Base-by-base conservation (phyloP, 2,797 vertebrate genomes). In the Smutsia temminckii region DNA sequence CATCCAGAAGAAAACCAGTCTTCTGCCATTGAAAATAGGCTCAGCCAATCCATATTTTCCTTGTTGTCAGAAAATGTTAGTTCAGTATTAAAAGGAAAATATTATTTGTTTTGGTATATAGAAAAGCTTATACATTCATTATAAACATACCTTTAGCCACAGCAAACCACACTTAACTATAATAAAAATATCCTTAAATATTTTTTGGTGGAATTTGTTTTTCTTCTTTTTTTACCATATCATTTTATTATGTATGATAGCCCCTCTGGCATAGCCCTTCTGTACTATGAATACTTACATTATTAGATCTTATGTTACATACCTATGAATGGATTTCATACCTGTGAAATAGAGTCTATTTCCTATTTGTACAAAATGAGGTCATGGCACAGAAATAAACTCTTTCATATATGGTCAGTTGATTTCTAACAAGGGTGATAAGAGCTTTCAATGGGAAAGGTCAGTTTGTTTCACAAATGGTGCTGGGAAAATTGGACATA, bases 111-210 rank as follows among this genome's bases (percentile, higher is more conserved):
- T 71, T 88, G 95, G 21, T 74, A n/a, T 75, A 8, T 96, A 88
- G 79, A 83, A 94, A 91, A 93, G 61, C 40, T 55, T 59, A 17
- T 96, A 97, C 68, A 78, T 89, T 81, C 66, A 89, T 95, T 97
- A 97, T 89, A 95, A 94, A 91, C 71, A 89, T 97, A 80, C 66
- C 40, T 96, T 91, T 86, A 95, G 88, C 93, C 88, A 91, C 81
- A 97, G 95, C 94, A 97, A 98, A 95, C 46, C 86, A 89, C 27
- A 84, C 59, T 96, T 97, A 96, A 91, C 84, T 94, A 88, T 95
- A 98, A 98, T 98, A 98, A 98, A 98, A 97, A 95, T 64, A 85
- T 97, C 71, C 86, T 98, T 94, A 86, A 97, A 96, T 79, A 51
- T 80, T 94, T 96, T 90, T 85, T 63, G 40, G 72, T 94, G n/a